Evolutionary conservation across 1,140 invertebrate species (phyloP), one percentile per base, ranked within the genome.

Genomic region (Helicoverpa armigera): DNA sequence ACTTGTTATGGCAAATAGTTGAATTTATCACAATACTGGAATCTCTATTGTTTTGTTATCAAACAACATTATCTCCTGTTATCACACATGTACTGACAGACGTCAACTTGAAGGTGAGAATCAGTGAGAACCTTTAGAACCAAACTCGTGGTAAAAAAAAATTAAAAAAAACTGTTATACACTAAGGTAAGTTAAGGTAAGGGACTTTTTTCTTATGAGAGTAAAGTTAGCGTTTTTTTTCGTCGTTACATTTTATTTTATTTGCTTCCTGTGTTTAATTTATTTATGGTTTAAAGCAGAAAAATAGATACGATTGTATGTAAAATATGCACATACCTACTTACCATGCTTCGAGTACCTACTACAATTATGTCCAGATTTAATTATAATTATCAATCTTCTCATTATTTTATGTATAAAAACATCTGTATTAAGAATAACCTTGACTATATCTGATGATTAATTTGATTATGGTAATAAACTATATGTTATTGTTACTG

Each of bases 11-110:
- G 54, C 48, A 79, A 61, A 72, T 53, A 75, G 53, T 79, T 53
- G 54, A 61, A 72, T 56, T 79, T 72, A 79, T 79, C 78, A 35
- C 48, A 61, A 12, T 9, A 79, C 31, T 79, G 16, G 48, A 79
- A 79, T 79, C 77, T 70, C 77, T 60, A 79, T 79, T 79, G 77
- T 79, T 79, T 60, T 60, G 53, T 79, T 79, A 79, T 79, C 77
- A 76, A 51, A 61, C 14, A 43, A 60, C 56, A 75, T 48, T 75
- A 75, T 75, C 72, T 75, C 56, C 35, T 48, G 23, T 79, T 79
- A 79, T 79, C 77, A 67, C 43, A 23, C 54, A 67, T 54, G 18
- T 61, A 63, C 67, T 72, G 78, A 58, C 67, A 70, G 50, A 13
- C 35, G 65, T 70, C 54, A 70, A 61, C 67, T 50, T 61, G 35